Conservation (phyloP, 2,888 invertebrate genomes). For the Camponotus fellah region DNA sequence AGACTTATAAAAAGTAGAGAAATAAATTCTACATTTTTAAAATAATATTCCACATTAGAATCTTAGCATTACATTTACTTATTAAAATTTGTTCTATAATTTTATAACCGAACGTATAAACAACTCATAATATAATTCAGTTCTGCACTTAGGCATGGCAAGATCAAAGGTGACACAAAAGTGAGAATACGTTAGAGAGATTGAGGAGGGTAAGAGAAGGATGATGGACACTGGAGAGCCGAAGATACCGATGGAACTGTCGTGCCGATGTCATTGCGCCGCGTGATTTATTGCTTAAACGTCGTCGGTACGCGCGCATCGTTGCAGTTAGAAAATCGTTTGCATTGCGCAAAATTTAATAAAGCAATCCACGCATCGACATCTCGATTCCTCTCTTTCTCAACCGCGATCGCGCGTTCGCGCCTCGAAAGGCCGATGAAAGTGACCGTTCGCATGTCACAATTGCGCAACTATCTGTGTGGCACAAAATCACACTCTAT, state of each 20-base stretch:
- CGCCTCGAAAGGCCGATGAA: constrained; percentile 61
- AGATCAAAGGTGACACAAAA: constrained; percentile 38
- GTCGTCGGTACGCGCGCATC: constrained; percentile 60
- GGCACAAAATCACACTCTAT: constrained; percentile 45
- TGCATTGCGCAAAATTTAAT: constrained; percentile 81
- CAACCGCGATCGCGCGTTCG: constrained; percentile 57
- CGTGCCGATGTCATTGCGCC: constrained; percentile 78
- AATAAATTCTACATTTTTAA: not conserved
- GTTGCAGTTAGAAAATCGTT: constrained; percentile 75
- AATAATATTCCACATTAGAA: not conserved
- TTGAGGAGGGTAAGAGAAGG: constrained; percentile 32
- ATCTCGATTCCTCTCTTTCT: constrained; percentile 75
- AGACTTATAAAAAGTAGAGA: not conserved
- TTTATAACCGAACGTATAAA: not conserved
- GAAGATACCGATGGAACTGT: constrained; percentile 58
- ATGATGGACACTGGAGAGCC: constrained; percentile 33
- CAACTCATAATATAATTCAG: constrained; percentile 5
- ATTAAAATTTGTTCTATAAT: not conserved
- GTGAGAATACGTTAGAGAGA: constrained; percentile 17
- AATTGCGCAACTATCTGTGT: constrained; percentile 64
- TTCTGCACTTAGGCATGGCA: constrained; percentile 16
- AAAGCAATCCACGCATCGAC: constrained; percentile 80
- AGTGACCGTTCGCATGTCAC: constrained; percentile 57
- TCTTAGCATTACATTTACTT: not conserved
- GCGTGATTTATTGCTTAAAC: constrained; percentile 74